These are phyloP conservation scores for Bembecia ichneumoniformis DNA, from an alignment of 2,888 invertebrate genomes.

Conservation along the genomic window DNA sequence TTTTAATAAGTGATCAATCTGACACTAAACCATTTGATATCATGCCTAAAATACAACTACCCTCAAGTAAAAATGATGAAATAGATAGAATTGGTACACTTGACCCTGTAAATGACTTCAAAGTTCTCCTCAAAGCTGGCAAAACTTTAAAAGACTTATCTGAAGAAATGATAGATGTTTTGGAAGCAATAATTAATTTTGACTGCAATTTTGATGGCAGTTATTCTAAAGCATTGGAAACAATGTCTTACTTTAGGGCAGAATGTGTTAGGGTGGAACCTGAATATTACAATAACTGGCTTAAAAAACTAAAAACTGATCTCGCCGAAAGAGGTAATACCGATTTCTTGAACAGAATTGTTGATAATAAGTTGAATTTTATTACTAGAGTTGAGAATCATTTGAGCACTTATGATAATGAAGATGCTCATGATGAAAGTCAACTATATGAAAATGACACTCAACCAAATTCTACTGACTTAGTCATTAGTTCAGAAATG, in stretches of 20 bases:
- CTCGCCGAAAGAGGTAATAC: slow-evolving; percentile 34
- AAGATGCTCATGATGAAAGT: slow-evolving; percentile 43
- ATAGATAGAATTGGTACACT: slow-evolving; percentile 68
- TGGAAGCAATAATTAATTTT: slow-evolving; percentile 40
- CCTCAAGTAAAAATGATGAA: slow-evolving; percentile 21
- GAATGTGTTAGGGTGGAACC: slow-evolving; percentile 49
- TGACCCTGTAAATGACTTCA: slow-evolving; percentile 75
- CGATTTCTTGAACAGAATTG: slow-evolving; percentile 32
- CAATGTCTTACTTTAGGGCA: slow-evolving; percentile 42
- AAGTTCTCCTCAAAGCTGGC: slow-evolving; percentile 47
- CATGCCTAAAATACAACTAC: slow-evolving; percentile 37
- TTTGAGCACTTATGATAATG: slow-evolving; percentile 36
- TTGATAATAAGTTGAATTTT: slow-evolving; percentile 37
- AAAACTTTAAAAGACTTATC: slow-evolving; percentile 34
- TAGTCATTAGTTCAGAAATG: slow-evolving; percentile 44
- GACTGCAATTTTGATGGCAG: slow-evolving; percentile 48
- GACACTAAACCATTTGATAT: slow-evolving; percentile 11
- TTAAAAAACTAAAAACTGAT: slow-evolving; percentile 40
- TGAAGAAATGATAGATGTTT: slow-evolving; percentile 42
- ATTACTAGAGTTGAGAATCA: slow-evolving; percentile 50
- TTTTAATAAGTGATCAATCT: slow-evolving; percentile 7
- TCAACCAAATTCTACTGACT: slow-evolving; percentile 40
- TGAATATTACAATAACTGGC: slow-evolving; percentile 49
- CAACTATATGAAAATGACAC: slow-evolving; percentile 61
- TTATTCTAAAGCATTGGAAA: slow-evolving; percentile 42